Evolutionary conservation across 2,888 invertebrate genomes (phyloP).

Genomic region (Ceramica pisi): DNA sequence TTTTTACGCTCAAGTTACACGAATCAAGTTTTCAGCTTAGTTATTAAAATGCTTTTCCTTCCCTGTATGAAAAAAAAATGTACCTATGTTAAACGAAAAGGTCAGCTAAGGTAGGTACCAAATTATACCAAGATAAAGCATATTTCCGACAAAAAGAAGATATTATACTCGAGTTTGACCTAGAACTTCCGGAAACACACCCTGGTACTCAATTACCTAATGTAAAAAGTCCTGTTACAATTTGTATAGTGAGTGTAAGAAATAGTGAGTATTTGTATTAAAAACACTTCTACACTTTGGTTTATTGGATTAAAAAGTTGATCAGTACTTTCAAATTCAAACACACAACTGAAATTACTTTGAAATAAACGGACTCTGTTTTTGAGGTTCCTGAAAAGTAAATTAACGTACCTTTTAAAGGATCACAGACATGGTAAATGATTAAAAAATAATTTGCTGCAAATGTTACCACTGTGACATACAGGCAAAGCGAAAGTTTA

Average conservation of each 20-base stretch:
- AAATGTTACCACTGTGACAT: too few relatives aligned
- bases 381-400: too few relatives aligned
- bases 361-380: not conserved
- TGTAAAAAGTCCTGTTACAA: constrained; percentile 21
- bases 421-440: too few relatives aligned
- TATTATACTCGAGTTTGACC: not conserved
- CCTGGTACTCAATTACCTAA: not conserved
- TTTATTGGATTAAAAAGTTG: constrained; percentile 12
- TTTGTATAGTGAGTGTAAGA: not conserved
- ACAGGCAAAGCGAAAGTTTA: too few relatives aligned
- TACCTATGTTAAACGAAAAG: too few relatives aligned
- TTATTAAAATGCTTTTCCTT: not conserved
- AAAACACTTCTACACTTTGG: constrained; percentile 11
- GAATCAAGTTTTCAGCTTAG: not conserved
- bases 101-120: not conserved
- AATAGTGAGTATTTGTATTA: constrained; percentile 10
- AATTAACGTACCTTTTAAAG: too few relatives aligned
- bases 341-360: constrained; percentile 6
- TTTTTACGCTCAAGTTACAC: not conserved
- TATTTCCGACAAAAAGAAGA: constrained; percentile 23
- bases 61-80: not conserved
- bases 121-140: constrained; percentile 19
- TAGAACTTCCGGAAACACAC: not conserved
- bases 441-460: too few relatives aligned
- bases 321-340: constrained; percentile 11